Evolutionary conservation across 2,797 vertebrate genomes (phyloP).

Genomic region (Crocodylus rhombifer): DNA sequence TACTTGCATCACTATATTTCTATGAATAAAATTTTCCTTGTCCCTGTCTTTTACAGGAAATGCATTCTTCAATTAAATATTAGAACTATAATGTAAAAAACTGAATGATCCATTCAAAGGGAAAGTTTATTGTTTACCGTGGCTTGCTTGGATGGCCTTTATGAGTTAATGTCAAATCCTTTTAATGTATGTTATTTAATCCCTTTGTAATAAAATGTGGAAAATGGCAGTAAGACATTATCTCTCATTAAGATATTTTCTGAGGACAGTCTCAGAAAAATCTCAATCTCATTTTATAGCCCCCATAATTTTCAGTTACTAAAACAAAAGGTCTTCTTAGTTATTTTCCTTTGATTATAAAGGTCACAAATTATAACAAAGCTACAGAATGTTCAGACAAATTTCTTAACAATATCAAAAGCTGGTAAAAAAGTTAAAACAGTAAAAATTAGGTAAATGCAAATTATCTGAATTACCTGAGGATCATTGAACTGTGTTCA

Average conservation of each 20-base stretch:
- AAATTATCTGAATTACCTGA: neutral
- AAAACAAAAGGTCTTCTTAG: neutral
- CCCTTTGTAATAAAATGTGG: neutral
- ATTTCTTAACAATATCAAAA: neutral
- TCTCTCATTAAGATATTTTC: neutral
- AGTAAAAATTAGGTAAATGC: neutral
- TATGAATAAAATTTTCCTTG: neutral
- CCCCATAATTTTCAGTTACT: neutral
- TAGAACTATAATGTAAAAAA: neutral
- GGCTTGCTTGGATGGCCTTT: neutral
- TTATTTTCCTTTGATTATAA: neutral
- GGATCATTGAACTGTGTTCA: neutral
- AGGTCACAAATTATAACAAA: too few relatives aligned
- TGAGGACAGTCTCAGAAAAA: neutral
- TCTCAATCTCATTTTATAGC: neutral
- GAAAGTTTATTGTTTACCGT: neutral
- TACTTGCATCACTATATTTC: neutral
- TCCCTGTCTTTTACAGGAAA: neutral
- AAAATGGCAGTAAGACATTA: neutral
- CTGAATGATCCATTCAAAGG: fast-evolving
- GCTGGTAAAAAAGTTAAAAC: neutral
- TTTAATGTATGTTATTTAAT: neutral
- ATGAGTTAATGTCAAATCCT: too few relatives aligned
- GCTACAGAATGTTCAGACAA: neutral
- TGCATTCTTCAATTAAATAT: neutral